Conservation (phyloP, 2,797 vertebrate species). For the Oreochromis grahami region DNA sequence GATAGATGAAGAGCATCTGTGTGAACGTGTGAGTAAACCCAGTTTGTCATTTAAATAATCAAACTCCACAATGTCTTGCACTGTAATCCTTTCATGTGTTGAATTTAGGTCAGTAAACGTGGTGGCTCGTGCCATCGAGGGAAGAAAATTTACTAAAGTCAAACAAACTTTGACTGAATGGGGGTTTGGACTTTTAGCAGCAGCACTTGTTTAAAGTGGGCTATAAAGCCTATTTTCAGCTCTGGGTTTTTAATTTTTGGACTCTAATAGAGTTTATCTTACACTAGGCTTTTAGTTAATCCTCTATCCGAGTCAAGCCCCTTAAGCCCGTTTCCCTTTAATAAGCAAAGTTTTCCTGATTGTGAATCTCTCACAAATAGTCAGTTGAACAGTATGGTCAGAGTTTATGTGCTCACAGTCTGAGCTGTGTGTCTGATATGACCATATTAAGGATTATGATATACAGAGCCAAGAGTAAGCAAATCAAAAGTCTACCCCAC, state of each 20-base stretch:
- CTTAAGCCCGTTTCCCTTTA: background rate
- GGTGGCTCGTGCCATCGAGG: accelerated
- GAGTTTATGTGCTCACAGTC: background rate
- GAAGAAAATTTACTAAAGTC: background rate
- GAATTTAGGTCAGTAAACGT: background rate
- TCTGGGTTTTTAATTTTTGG: background rate
- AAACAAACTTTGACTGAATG: background rate
- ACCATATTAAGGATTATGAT: background rate
- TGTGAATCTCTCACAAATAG: background rate
- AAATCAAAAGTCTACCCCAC: background rate
- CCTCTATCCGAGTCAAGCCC: background rate
- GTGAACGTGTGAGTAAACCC: background rate
- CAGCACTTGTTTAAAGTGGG: background rate
- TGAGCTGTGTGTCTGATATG: background rate
- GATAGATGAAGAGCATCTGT: background rate
- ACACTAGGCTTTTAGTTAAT: background rate
- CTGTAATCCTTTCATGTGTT: background rate
- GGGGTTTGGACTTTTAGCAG: background rate
- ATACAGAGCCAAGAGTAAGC: background rate
- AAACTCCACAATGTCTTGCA: background rate
- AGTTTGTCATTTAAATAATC: background rate
- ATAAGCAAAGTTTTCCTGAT: background rate
- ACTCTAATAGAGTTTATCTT: background rate
- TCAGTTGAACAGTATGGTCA: background rate
- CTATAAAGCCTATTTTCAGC: background rate